Evolutionary conservation across 2,113 vertebrate species (phyloP).

Genomic region (Nipponia nippon): DNA sequence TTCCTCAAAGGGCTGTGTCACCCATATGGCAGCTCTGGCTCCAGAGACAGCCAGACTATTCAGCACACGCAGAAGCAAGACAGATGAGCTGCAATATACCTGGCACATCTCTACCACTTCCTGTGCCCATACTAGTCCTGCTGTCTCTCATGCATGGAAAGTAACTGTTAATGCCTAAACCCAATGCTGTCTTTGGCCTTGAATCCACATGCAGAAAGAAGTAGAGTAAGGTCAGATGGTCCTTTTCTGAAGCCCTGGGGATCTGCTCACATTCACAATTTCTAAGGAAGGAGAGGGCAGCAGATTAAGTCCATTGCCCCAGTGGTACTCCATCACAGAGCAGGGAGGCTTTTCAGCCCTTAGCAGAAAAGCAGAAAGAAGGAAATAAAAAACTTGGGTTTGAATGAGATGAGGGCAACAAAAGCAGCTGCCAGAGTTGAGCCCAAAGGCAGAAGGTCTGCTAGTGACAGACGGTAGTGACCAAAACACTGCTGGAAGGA

Average conservation of each 20-base stretch:
- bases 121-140: neutral
- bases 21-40: neutral
- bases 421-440: constrained; percentile 46
- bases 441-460: constrained; percentile 52
- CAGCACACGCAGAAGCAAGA: neutral
- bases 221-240: neutral
- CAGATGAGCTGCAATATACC: neutral
- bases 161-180: neutral
- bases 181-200: neutral
- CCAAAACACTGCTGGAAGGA: constrained; percentile 43
- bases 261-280: neutral
- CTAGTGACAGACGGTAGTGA: constrained; percentile 46
- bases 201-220: neutral
- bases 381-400: neutral
- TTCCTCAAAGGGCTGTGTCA: neutral
- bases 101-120: fast-evolving
- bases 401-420: neutral
- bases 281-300: neutral
- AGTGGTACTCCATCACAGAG: neutral
- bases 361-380: neutral
- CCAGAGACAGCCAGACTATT: neutral
- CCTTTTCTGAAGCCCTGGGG: neutral
- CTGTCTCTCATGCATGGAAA: neutral
- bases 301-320: neutral
- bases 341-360: neutral